Percentiles rank a stretch among this genome's conserved stretches.
Conservation (phyloP, 2,797 vertebrate genomes). For the Arremon brunneinucha region DNA sequence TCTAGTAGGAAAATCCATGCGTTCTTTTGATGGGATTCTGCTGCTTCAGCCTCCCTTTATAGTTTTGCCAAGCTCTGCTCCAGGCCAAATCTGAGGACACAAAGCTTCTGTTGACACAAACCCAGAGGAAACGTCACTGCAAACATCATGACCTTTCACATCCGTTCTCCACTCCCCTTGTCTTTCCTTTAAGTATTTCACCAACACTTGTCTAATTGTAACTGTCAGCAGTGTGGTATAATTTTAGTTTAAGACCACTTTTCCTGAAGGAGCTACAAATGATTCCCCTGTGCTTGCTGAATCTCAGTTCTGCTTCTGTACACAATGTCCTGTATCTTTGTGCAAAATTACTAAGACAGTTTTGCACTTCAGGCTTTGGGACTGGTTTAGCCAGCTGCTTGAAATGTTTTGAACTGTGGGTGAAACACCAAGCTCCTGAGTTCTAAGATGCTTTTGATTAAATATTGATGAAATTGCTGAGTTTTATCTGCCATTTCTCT, state of each 20-base stretch:
- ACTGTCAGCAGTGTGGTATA: not conserved
- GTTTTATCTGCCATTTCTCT: not conserved
- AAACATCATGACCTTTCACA: not conserved
- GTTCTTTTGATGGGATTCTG: not conserved
- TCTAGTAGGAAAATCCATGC: not conserved
- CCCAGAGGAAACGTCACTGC: not conserved
- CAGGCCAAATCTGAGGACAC: not conserved
- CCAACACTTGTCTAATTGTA: not conserved
- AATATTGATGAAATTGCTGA: not conserved
- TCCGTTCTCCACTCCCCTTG: not conserved
- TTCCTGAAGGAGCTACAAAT: not conserved
- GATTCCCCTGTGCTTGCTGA: not conserved
- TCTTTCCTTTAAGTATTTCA: not conserved
- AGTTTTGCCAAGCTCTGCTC: not conserved
- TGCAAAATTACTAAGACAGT: not conserved
- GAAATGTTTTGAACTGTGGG: not conserved
- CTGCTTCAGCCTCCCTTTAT: not conserved
- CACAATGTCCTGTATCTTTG: not conserved
- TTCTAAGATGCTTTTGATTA: not conserved
- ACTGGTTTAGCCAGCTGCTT: not conserved
- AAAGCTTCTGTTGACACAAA: not conserved
- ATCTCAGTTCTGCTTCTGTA: not conserved
- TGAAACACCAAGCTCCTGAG: not conserved
- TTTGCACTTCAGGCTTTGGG: not conserved
- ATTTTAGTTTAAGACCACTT: not conserved